Percentiles rank a stretch among this genome's conserved stretches.
These are phyloP conservation scores for Dryoscopus gambensis DNA, from an alignment of 2,113 vertebrate genomes.

Conservation along the genomic window DNA sequence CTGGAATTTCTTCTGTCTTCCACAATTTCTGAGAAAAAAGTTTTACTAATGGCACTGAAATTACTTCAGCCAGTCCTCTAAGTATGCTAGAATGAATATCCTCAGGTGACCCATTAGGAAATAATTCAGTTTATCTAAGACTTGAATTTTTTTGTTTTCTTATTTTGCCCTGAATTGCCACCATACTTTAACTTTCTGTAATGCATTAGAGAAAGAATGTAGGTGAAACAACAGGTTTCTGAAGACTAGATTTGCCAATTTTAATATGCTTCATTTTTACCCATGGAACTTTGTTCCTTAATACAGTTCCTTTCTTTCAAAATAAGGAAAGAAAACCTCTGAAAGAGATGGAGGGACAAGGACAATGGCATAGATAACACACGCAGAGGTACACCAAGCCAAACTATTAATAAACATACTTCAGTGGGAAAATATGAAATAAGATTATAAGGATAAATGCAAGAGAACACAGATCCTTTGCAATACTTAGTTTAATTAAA, in stretches of 20 bases:
- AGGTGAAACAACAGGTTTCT: background rate
- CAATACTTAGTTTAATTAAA: slow-evolving; percentile 30
- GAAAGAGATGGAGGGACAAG: background rate
- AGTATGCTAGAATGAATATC: background rate
- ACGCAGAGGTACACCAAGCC: background rate
- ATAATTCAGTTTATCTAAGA: background rate
- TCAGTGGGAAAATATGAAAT: background rate
- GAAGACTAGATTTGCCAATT: background rate
- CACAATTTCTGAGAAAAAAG: background rate
- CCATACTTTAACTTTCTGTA: background rate
- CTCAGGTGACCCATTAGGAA: background rate
- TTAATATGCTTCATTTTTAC: background rate
- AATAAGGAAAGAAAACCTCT: background rate
- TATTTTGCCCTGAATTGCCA: background rate
- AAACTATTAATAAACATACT: background rate
- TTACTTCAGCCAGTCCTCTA: background rate
- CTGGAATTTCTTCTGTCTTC: background rate
- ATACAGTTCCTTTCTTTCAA: background rate
- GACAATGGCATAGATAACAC: background rate
- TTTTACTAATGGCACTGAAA: background rate
- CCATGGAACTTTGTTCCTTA: background rate
- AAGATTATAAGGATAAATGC: background rate
- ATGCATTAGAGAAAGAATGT: background rate
- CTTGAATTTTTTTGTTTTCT: background rate
- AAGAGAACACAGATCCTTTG: background rate